A percentile compares a stretch with the other conserved stretches of the same genome.
Evolutionary conservation across 2,113 vertebrate genomes (phyloP).

Genomic region (Chaetodon auriga): DNA sequence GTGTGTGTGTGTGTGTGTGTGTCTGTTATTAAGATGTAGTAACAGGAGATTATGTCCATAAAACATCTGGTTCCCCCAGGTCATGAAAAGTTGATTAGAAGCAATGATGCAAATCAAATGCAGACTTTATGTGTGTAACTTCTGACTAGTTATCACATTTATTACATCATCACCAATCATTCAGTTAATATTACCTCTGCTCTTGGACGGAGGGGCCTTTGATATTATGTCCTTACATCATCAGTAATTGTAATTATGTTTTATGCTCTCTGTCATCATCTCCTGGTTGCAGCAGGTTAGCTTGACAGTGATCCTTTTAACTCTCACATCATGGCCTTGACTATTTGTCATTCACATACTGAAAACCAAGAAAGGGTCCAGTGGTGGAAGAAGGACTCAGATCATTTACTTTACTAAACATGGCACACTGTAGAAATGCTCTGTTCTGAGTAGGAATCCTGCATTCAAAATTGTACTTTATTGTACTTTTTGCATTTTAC

Average conservation of each 20-base stretch:
- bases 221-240: conserved; percentile 16
- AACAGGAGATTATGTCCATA: conserved; percentile 7
- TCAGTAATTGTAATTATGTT: neutral
- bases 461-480: no score
- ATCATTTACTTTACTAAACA: no score
- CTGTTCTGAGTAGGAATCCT: neutral
- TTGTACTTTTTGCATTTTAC: no score
- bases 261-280: conserved; percentile 13
- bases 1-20: conserved; percentile 11
- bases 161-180: neutral
- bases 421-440: neutral
- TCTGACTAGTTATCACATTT: neutral
- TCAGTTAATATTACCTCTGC: conserved; percentile 28
- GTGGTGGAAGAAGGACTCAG: neutral
- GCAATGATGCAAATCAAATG: conserved; percentile 3
- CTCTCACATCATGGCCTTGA: neutral
- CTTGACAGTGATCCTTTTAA: conserved; percentile 2
- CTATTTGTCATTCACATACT: neutral
- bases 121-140: neutral
- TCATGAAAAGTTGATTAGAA: conserved; percentile 8
- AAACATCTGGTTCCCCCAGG: conserved; percentile 53
- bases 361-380: neutral
- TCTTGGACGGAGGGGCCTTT: neutral
- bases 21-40: conserved; percentile 32
- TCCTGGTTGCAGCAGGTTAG: neutral